phyloP scores from a whole-genome alignment of 1,140 invertebrate genomes.

The Drosophila pectinifera region DNA sequence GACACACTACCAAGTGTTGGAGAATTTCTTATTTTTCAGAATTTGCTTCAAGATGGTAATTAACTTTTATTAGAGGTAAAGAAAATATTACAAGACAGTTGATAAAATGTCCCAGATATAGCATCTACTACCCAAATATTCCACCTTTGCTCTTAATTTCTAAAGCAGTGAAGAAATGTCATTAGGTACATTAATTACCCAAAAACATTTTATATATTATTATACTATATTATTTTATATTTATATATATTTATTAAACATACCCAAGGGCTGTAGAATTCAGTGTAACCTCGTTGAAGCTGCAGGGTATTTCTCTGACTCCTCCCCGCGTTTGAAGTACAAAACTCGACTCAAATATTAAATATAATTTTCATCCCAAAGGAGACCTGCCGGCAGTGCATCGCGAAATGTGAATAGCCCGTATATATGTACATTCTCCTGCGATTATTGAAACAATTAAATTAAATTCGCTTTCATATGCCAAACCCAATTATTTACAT shows the following conservation, averaged over 20 bases:
- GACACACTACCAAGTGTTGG: too few species aligned
- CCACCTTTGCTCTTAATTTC: neutral
- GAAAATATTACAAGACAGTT: too few species aligned
- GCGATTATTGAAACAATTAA: constrained; percentile 66
- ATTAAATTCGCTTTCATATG: constrained; percentile 62
- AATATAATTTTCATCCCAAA: constrained; percentile 44
- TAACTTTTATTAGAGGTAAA: too few species aligned
- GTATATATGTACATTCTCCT: too few species aligned
- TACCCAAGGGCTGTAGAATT: neutral
- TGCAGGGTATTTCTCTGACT: constrained; percentile 13
- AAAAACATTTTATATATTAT: neutral
- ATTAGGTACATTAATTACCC: neutral
- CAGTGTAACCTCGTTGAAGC: neutral
- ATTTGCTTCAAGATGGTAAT: neutral
- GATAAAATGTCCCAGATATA: neutral
- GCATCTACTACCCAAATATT: neutral
- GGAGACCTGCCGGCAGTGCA: constrained; percentile 12
- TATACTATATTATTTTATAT: too few species aligned
- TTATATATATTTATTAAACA: too few species aligned
- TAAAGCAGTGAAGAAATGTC: too few species aligned
- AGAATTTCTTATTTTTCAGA: too few species aligned
- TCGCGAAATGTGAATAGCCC: constrained; percentile 12
- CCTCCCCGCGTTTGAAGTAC: constrained; percentile 5
- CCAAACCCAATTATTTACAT: constrained; percentile 51
- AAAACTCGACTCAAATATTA: constrained; percentile 26